phyloP scores from a whole-genome alignment of 2,113 vertebrate genomes.

The Hucho hucho region DNA sequence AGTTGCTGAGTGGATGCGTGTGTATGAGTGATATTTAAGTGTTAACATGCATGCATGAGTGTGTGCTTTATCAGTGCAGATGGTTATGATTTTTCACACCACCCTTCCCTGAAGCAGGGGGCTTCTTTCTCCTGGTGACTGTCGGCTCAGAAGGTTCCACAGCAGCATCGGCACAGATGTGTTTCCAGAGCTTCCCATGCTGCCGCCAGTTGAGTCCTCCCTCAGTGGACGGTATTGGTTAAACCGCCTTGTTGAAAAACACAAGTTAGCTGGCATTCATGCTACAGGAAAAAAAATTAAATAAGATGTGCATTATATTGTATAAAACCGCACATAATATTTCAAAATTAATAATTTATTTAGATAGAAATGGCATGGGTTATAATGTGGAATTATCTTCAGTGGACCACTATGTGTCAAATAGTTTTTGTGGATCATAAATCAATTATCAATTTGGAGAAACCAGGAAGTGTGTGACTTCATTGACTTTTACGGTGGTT shows the following conservation, averaged over 20 bases:
- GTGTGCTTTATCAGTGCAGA: neutral
- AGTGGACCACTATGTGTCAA: neutral
- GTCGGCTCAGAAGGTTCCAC: slow-evolving; percentile 75
- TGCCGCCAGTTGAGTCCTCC: slow-evolving; percentile 30
- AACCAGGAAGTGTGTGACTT: neutral
- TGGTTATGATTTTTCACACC: slow-evolving; percentile 65
- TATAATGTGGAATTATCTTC: neutral
- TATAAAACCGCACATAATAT: too few species aligned
- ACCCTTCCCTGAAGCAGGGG: slow-evolving; percentile 83
- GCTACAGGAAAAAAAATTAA: neutral
- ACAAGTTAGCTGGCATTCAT: neutral
- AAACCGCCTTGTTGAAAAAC: slow-evolving; percentile 65
- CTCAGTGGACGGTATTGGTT: slow-evolving; percentile 72
- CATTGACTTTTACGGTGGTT: neutral
- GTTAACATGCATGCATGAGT: neutral
- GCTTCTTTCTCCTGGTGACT: slow-evolving; percentile 78
- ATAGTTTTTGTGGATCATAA: neutral
- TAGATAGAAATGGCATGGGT: neutral
- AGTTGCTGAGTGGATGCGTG: too few species aligned
- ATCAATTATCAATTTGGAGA: neutral
- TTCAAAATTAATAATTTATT: too few species aligned
- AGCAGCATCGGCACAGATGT: slow-evolving; percentile 76
- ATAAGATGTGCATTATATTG: too few species aligned
- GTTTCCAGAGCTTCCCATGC: slow-evolving; percentile 53
- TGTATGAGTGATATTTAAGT: neutral